A percentile compares a stretch with the other conserved stretches of the same genome.
Evolutionary conservation across 2,797 vertebrate genomes (phyloP).

Genomic region (Craterocephalus amniculus): DNA sequence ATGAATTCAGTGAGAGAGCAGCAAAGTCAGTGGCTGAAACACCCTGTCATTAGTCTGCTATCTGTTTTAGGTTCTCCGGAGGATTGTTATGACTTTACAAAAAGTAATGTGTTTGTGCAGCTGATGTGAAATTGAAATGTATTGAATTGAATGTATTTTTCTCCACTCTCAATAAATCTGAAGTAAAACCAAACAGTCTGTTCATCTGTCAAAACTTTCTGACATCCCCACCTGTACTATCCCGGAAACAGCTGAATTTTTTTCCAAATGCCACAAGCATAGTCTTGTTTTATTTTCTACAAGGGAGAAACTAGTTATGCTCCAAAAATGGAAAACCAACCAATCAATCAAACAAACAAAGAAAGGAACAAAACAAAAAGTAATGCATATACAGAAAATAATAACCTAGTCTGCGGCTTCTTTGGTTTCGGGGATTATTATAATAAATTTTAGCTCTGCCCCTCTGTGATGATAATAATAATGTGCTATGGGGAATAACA

Average conservation of each 20-base stretch:
- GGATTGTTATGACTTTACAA: constrained; percentile 10
- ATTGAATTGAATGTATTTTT: background rate
- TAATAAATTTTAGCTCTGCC: too few relatives aligned
- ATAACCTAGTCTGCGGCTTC: too few relatives aligned
- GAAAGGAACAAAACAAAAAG: too few relatives aligned
- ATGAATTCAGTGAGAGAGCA: constrained; percentile 12
- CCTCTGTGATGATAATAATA: too few relatives aligned
- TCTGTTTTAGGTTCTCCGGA: constrained; percentile 28
- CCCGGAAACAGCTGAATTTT: background rate
- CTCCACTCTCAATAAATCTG: constrained; percentile 9
- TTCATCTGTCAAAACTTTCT: background rate
- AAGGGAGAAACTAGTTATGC: background rate
- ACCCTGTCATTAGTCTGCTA: constrained; percentile 13
- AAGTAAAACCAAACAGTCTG: background rate
- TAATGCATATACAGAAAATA: too few relatives aligned
- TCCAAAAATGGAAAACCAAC: background rate
- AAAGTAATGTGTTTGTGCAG: constrained; percentile 4
- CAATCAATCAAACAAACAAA: too few relatives aligned
- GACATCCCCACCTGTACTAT: background rate
- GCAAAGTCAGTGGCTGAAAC: constrained; percentile 12
- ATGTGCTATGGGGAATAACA: background rate
- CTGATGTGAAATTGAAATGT: background rate
- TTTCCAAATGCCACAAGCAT: background rate
- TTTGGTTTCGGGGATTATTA: too few relatives aligned
- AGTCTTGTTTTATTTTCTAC: background rate